Percentiles rank a stretch among this genome's conserved stretches.
These are phyloP conservation scores for Syrista parreyssii DNA, from an alignment of 2,888 invertebrate species.

Conservation along the genomic window DNA sequence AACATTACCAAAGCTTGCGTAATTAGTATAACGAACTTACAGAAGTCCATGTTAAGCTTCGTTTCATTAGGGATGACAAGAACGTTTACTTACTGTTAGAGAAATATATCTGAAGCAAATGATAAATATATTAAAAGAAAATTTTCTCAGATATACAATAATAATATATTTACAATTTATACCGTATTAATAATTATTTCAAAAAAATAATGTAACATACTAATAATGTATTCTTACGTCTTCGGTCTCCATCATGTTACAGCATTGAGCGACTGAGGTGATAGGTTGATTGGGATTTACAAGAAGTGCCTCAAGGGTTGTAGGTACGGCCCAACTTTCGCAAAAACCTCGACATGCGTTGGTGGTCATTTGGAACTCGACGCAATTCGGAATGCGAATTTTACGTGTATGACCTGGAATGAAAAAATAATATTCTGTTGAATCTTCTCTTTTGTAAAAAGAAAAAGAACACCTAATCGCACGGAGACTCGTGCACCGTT, in stretches of 20 bases:
- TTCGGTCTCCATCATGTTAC: conserved; percentile 90
- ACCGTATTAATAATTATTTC: background rate
- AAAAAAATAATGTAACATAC: background rate
- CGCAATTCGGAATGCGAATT: conserved; percentile 86
- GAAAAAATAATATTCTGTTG: background rate
- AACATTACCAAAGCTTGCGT: background rate
- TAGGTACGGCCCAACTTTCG: conserved; percentile 88
- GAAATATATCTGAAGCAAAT: too few relatives aligned
- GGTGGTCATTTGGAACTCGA: conserved; percentile 85
- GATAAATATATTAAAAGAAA: too few relatives aligned
- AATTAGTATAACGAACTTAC: background rate
- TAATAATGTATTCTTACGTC: conserved; percentile 71
- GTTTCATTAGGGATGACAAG: background rate
- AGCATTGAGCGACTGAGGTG: conserved; percentile 87
- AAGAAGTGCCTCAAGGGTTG: conserved; percentile 69
- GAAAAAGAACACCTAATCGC: background rate
- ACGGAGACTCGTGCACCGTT: background rate
- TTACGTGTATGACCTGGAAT: conserved; percentile 79
- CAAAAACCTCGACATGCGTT: conserved; percentile 91
- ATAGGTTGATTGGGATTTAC: conserved; percentile 73
- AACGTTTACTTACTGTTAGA: background rate
- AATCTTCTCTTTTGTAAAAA: background rate
- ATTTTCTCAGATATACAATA: background rate
- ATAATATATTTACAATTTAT: background rate
- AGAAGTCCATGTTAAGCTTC: background rate